phyloP scores from a whole-genome alignment of 1,140 invertebrate species.

The Caenorhabditis briggsae region DNA sequence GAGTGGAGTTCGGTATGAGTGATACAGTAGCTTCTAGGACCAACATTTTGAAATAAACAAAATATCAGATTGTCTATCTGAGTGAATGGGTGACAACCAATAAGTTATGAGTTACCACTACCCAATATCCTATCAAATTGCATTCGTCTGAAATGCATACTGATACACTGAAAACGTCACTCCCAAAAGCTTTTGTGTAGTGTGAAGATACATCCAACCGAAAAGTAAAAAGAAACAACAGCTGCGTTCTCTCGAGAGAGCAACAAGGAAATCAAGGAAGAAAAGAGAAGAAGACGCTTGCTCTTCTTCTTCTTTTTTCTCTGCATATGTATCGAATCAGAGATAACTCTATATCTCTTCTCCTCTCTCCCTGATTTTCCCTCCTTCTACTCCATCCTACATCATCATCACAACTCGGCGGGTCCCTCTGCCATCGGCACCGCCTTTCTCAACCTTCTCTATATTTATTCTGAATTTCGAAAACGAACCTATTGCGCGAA shows the following conservation, averaged over 20 bases:
- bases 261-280: constrained; percentile 44
- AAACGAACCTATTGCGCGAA: constrained; percentile 51
- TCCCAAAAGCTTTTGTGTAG: background rate
- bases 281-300: constrained; percentile 11
- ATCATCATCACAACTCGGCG: constrained; percentile 39
- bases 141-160: background rate
- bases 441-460: background rate
- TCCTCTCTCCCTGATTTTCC: background rate
- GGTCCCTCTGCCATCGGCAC: constrained; percentile 22
- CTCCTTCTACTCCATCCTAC: background rate
- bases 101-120: no score
- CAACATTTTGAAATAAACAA: no score
- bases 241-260: constrained; percentile 3
- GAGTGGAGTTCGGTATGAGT: no score
- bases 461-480: constrained; percentile 23
- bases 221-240: constrained; percentile 47
- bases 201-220: background rate
- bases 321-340: constrained; percentile 47
- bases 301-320: constrained; percentile 18
- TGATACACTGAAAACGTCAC: background rate
- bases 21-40: no score
- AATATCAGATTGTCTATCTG: no score
- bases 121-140: no score
- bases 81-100: no score
- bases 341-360: constrained; percentile 37